These are phyloP conservation scores for Garrulus glandarius DNA, from an alignment of 2,797 vertebrate species.

Conservation along the genomic window DNA sequence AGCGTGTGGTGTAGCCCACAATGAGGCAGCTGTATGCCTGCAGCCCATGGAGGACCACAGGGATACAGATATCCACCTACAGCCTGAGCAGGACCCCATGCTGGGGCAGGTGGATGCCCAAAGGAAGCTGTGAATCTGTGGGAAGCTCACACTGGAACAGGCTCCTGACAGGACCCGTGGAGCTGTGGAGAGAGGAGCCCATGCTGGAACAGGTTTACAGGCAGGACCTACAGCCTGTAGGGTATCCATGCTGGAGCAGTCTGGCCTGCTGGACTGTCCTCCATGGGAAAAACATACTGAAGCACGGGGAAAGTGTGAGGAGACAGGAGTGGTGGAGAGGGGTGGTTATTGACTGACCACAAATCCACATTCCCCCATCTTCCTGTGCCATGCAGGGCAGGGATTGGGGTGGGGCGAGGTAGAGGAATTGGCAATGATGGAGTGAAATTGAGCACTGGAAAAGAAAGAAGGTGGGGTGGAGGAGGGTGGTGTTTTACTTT, in stretches of 20 bases:
- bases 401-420: not conserved
- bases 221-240: not conserved
- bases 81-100: not conserved
- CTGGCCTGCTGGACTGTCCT: not conserved
- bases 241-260: not conserved
- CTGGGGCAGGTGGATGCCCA: not conserved
- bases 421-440: not conserved
- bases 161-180: not conserved
- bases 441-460: not conserved
- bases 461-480: not conserved
- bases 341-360: not conserved
- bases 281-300: not conserved
- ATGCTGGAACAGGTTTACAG: not conserved
- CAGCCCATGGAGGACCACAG: not conserved
- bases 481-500: not conserved
- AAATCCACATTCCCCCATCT: not conserved
- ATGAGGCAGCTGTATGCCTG: not conserved
- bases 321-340: not conserved
- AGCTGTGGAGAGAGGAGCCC: not conserved
- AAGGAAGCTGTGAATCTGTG: not conserved
- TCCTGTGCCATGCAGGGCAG: rapidly evolving
- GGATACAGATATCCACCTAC: not conserved
- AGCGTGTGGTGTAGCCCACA: rapidly evolving
- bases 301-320: not conserved
- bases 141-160: not conserved